These are phyloP conservation scores for Pangasius djambal DNA, from an alignment of 2,797 vertebrate species.

Conservation along the genomic window DNA sequence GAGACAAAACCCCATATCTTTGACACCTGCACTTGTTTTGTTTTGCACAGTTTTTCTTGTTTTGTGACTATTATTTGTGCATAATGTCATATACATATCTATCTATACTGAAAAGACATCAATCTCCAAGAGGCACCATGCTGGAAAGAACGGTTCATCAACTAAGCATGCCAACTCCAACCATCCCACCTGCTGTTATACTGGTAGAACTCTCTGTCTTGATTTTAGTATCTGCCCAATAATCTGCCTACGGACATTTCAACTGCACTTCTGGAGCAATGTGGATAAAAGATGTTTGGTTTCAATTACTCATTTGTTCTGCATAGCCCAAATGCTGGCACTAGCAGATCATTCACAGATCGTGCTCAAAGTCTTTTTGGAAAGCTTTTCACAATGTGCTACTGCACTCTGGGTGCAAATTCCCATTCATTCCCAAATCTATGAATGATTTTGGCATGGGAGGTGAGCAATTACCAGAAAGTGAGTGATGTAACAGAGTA, in stretches of 20 bases:
- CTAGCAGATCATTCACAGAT: not conserved
- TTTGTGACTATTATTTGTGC: not conserved
- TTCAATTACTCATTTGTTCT: not conserved
- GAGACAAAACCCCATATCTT: not conserved
- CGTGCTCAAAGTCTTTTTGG: not conserved
- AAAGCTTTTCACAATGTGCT: not conserved
- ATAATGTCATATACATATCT: not conserved
- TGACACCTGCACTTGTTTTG: not conserved
- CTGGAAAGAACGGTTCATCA: not conserved
- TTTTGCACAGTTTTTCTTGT: not conserved
- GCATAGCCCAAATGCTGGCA: not conserved
- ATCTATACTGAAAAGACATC: not conserved
- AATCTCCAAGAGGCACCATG: not conserved
- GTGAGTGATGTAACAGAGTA: not conserved
- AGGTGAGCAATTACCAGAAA: conserved; percentile 4
- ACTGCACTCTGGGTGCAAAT: not conserved
- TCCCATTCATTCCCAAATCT: not conserved
- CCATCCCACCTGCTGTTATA: not conserved
- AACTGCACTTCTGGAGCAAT: not conserved
- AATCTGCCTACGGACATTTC: not conserved
- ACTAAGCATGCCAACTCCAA: not conserved
- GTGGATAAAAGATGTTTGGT: not conserved
- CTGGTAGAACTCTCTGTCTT: not conserved
- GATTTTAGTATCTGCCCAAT: too few species aligned
- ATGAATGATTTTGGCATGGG: not conserved